These are phyloP conservation scores for Drosophila tristis DNA, from an alignment of 1,140 invertebrate species.

Conservation along the genomic window DNA sequence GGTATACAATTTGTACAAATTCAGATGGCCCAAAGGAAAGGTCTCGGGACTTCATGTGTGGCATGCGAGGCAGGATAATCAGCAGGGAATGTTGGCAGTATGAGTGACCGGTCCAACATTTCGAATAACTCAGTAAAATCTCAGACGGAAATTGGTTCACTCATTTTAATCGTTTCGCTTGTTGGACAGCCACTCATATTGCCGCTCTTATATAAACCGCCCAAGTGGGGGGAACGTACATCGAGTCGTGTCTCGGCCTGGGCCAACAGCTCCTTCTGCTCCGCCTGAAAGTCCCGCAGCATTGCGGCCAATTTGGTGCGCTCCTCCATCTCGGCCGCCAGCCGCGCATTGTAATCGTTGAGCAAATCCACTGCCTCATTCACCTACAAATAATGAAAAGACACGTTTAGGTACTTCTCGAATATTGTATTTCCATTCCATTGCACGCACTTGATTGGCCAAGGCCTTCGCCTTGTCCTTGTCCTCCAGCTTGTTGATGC, in stretches of 20 bases:
- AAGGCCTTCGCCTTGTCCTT: constrained; percentile 79
- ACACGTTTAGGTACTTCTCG: neutral
- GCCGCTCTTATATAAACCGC: constrained; percentile 9
- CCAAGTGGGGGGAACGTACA: constrained; percentile 85
- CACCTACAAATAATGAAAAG: constrained; percentile 86
- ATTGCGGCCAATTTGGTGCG: constrained; percentile 92
- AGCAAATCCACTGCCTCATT: constrained; percentile 94
- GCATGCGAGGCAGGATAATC: too few relatives aligned
- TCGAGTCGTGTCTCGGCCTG: constrained; percentile 94
- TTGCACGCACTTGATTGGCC: constrained; percentile 63
- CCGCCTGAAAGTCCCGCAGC: constrained; percentile 93
- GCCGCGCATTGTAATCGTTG: constrained; percentile 94
- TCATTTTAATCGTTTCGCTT: constrained; percentile 3
- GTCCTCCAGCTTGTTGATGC: constrained; percentile 93
- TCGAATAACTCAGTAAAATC: too few relatives aligned
- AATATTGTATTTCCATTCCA: neutral
- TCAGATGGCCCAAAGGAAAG: too few relatives aligned
- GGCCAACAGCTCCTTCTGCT: constrained; percentile 92
- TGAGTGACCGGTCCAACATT: too few relatives aligned
- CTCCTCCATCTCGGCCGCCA: constrained; percentile 95
- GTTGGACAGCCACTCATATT: neutral
- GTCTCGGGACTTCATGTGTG: too few relatives aligned
- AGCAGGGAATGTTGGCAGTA: too few relatives aligned
- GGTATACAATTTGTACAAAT: too few relatives aligned
- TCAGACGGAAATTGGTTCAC: neutral